Evolutionary conservation across 2,113 vertebrate species (phyloP).

Genomic region (Ahaetulla prasina): DNA sequence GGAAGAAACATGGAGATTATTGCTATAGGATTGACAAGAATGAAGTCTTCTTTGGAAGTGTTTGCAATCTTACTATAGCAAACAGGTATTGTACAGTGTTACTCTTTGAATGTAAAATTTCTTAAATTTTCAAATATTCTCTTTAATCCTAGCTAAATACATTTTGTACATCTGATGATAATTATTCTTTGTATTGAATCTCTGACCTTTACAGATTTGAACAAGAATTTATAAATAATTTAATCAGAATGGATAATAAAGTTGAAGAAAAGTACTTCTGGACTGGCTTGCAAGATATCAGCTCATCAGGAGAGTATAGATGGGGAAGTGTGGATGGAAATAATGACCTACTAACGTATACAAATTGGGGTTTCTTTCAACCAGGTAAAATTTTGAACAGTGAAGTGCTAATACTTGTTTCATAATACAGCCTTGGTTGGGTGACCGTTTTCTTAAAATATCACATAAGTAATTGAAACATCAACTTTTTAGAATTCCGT

Average conservation of each 20-base stretch:
- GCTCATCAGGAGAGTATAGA: slow-evolving; percentile 79
- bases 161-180: background rate
- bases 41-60: slow-evolving; percentile 77
- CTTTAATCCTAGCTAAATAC: background rate
- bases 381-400: slow-evolving; percentile 72
- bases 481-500: slow-evolving; percentile 54
- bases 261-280: slow-evolving; percentile 78
- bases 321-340: slow-evolving; percentile 73
- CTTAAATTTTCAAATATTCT: background rate
- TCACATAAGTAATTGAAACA: background rate
- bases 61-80: slow-evolving; percentile 83
- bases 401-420: background rate
- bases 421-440: background rate
- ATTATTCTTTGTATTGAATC: background rate
- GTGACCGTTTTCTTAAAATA: background rate
- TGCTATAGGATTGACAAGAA: slow-evolving; percentile 80
- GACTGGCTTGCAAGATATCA: slow-evolving; percentile 82
- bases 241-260: slow-evolving; percentile 76
- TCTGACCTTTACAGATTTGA: slow-evolving; percentile 80
- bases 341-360: slow-evolving; percentile 67
- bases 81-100: slow-evolving; percentile 73
- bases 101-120: accelerated
- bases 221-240: slow-evolving; percentile 86
- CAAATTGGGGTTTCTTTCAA: slow-evolving; percentile 85
- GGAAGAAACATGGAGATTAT: slow-evolving; percentile 83